phyloP scores from a whole-genome alignment of 2,113 vertebrate species.

The Centropus unirufus region DNA sequence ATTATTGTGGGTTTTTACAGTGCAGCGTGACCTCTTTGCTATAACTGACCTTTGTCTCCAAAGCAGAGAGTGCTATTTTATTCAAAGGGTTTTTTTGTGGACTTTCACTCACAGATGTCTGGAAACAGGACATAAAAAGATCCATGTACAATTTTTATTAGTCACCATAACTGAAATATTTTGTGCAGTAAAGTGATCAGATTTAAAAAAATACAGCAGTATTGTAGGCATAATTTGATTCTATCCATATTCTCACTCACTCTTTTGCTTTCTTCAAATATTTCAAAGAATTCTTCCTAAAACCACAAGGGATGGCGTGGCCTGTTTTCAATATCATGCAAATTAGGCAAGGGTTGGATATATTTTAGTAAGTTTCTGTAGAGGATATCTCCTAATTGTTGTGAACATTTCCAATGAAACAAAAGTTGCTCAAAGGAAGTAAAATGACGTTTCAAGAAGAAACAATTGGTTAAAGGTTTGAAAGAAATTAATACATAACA shows the following conservation, averaged over 20 bases:
- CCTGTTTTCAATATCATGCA: neutral
- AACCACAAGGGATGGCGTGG: neutral
- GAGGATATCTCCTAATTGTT: neutral
- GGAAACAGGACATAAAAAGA: neutral
- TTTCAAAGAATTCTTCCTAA: neutral
- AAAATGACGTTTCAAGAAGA: neutral
- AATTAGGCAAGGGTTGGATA: neutral
- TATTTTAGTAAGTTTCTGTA: neutral
- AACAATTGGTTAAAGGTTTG: neutral
- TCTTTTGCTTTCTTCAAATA: neutral
- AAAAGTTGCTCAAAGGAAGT: neutral
- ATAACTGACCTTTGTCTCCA: neutral
- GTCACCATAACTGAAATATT: neutral
- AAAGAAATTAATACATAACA: neutral
- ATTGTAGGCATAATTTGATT: neutral
- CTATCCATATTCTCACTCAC: neutral
- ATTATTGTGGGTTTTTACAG: conserved; percentile 38
- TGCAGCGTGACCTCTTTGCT: neutral
- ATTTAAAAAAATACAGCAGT: neutral
- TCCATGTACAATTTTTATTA: neutral
- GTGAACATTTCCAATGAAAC: neutral
- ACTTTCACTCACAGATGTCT: neutral
- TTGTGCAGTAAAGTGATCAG: neutral
- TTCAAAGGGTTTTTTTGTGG: neutral
- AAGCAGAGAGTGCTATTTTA: conserved; percentile 48